Base-by-base conservation (phyloP, 2,888 invertebrate species). In the Zygogramma bicolorata region DNA sequence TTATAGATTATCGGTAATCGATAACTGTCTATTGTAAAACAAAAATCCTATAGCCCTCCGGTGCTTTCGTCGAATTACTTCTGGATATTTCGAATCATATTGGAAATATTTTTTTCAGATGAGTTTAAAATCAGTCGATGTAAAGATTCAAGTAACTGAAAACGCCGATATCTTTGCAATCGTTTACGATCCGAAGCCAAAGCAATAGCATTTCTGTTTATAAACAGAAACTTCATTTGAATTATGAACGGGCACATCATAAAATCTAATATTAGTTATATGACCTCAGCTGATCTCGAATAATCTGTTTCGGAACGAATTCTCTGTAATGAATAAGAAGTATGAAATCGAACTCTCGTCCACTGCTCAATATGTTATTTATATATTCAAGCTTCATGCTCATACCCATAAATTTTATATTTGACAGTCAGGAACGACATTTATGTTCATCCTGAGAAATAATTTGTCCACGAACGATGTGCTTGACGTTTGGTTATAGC, bases 261-360 rank as follows among this genome's bases (percentile, higher is more conserved):
- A 72, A 72, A 72, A 72, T 59, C 60, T 72, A 72, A 68, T 68
- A 65, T 65, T 72, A 72, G 72, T 68, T 46, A 60, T 38, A 65
- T 72, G 72, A 72, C 72, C 65, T 68, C 72, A 68, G 60, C 63
- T 60, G 49, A 63, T 60, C 72, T 60, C 53, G 65, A 72, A 72
- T 72, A 72, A 38, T 66, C 63, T 71, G 71, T 71, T 68, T 67
- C 61, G 71, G 60, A 77, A 75, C 63, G 70, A 70, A 70, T 70
- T 57, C 53, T 22, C 61, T 53, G 34, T 63, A 68, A 68, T 74
- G 73, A 70, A 69, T 67, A 61, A n/a, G n/a, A n/a, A 60, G 46
- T 71, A 67, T 59, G 34, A 71, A 71, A 63, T 53, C 25, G 53
- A 53, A 53, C 53, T 22, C 25, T 53, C 53, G 22, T 53, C 53